These are phyloP conservation scores for Calosoma granatense DNA, from an alignment of 1,140 invertebrate species.

Conservation along the genomic window DNA sequence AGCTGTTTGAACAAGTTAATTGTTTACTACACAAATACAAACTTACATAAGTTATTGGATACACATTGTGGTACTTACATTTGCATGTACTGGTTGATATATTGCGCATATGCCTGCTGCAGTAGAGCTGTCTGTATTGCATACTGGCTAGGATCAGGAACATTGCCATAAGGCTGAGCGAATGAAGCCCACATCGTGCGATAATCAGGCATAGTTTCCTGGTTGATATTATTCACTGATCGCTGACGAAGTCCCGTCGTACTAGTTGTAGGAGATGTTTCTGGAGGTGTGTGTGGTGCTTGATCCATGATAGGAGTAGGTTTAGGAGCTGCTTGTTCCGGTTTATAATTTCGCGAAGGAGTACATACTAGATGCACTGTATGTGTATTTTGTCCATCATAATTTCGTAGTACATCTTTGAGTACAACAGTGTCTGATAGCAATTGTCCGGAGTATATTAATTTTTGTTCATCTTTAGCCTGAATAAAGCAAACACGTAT, in stretches of 20 bases:
- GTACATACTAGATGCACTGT: slow-evolving; percentile 77
- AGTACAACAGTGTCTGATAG: slow-evolving; percentile 63
- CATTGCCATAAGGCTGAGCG: slow-evolving; percentile 21
- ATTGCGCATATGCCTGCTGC: slow-evolving; percentile 77
- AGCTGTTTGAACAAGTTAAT: too few relatives aligned
- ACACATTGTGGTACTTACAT: slow-evolving; percentile 49
- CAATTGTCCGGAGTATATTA: slow-evolving; percentile 85
- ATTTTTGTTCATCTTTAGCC: slow-evolving; percentile 69
- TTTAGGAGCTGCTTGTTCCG: slow-evolving; percentile 29
- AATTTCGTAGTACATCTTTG: slow-evolving; percentile 69
- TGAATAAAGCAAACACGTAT: slow-evolving; percentile 36
- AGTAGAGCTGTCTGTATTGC: slow-evolving; percentile 58
- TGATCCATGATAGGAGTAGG: slow-evolving; percentile 24
- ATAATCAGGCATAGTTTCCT: slow-evolving; percentile 14
- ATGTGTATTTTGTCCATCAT: slow-evolving; percentile 59
- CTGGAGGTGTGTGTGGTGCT: slow-evolving; percentile 24
- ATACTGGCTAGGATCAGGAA: slow-evolving; percentile 25
- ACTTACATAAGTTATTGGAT: too few relatives aligned
- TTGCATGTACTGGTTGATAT: slow-evolving; percentile 76
- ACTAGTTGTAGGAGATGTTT: background rate
- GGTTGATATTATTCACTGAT: slow-evolving; percentile 8
- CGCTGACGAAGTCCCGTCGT: background rate
- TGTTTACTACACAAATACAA: too few relatives aligned
- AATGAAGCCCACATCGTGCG: slow-evolving; percentile 16
- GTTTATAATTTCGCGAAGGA: slow-evolving; percentile 22